Evolutionary conservation across 1,140 invertebrate genomes (phyloP).

Genomic region (Polypedilum pembai): DNA sequence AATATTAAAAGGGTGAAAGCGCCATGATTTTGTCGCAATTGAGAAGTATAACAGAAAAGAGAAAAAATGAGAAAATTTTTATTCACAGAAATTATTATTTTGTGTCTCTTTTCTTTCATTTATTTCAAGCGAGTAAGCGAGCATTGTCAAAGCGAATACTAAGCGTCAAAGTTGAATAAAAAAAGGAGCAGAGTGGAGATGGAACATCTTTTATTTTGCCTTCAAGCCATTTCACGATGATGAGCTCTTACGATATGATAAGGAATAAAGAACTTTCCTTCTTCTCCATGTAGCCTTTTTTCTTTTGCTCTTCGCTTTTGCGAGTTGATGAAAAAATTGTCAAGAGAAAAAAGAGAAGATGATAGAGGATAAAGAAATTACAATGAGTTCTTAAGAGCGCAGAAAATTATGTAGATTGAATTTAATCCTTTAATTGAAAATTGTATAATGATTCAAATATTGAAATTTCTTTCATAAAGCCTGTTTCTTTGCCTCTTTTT

Average conservation of each 20-base stretch:
- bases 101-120: not conserved
- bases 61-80: too few species aligned
- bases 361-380: slow-evolving; percentile 4
- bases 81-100: slow-evolving; percentile 8
- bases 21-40: not conserved
- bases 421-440: slow-evolving; percentile 14
- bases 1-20: not conserved
- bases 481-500: not conserved
- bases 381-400: slow-evolving; percentile 16
- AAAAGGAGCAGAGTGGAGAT: not conserved
- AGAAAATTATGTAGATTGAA: slow-evolving; percentile 14
- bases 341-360: not conserved
- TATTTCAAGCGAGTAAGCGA: not conserved
- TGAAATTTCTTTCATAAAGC: not conserved
- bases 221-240: not conserved
- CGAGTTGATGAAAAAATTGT: not conserved
- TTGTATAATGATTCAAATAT: slow-evolving; percentile 8
- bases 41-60: not conserved
- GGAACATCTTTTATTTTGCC: not conserved
- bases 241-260: not conserved
- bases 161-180: slow-evolving; percentile 10
- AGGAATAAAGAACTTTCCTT: not conserved
- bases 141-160: not conserved
- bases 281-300: not conserved
- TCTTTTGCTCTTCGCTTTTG: not conserved